Percentiles rank a stretch among this genome's conserved stretches.
phyloP scores from a whole-genome alignment of 2,113 vertebrate genomes.

The Rhinopomastus cyanomelas region DNA sequence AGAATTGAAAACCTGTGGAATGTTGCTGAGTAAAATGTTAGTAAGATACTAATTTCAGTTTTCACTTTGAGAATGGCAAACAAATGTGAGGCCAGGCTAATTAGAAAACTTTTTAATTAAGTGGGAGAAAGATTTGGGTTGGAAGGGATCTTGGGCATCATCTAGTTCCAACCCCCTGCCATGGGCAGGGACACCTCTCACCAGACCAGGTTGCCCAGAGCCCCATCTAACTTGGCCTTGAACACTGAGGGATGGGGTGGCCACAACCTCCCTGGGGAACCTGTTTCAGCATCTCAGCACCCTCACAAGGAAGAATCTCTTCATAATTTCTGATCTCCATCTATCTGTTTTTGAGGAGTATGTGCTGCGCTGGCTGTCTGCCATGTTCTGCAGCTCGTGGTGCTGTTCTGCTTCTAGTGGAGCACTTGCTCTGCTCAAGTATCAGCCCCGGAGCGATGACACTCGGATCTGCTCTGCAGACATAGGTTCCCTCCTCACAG shows the following conservation, averaged over 20 bases:
- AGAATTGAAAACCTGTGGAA: neutral
- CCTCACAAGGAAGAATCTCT: no score
- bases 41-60: neutral
- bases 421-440: neutral
- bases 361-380: neutral
- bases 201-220: no score
- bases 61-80: neutral
- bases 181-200: no score
- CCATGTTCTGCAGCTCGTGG: neutral
- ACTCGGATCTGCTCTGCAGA: constrained; percentile 30
- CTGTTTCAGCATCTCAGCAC: no score
- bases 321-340: no score
- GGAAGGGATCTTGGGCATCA: no score
- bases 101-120: neutral
- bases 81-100: neutral
- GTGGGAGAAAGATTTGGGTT: neutral
- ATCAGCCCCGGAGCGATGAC: neutral
- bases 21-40: neutral
- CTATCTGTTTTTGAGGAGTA: no score
- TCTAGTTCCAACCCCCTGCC: no score
- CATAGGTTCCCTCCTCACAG: constrained; percentile 81
- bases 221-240: no score
- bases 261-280: no score
- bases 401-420: neutral
- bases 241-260: no score